Evolutionary conservation across 2,888 invertebrate genomes (phyloP), one percentile per base, ranked within the genome.

Genomic region (Daptonema setosum): DNA sequence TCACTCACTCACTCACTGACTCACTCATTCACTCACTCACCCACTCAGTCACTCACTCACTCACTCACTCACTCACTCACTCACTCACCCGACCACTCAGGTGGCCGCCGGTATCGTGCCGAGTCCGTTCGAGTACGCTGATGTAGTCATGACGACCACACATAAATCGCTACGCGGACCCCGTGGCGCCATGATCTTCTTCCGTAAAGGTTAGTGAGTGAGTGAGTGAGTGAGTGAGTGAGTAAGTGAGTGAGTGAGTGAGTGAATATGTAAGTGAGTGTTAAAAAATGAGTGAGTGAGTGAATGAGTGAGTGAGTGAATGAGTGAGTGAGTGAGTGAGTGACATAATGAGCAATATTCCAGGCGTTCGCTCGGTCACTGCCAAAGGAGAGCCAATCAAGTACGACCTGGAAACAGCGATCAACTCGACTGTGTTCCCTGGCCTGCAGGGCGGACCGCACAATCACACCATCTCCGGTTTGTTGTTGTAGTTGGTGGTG

Each of bases 361-460:
- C 63, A 77, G 78, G 91, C 22, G 80, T 87, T 0, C 79, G 82
- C 58, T 80, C 79, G 2, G 78, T 81, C 0, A 82, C 80, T 61
- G 63, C 67, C 20, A 80, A 85, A 67, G 91, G 91, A 0, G 82
- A 83, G 20, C 81, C 85, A 67, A 75, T 82, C 30, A 75, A 85
- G 79, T 93, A 88, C 70, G 87, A 93, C 67, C 73, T 88, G 52
- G 91, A 90, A 73, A 78, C 74, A 62, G 83, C 80, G 70, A 87
- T 97, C 68, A 90, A 93, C 73, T 79, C 80, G 66, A 82, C 85
- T 1, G 87, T 90, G 58, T 90, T 90, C 73, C 88, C 88, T 0
- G 85, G 87, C 0, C 78, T 97, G 52, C 95, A 97, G 75, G 95
- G 95, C 48, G 95, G 95, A 0, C 95, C 95, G 0, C 95, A 95